A percentile compares a stretch with the other conserved stretches of the same genome.
Evolutionary conservation across 2,113 vertebrate species (phyloP).

Genomic region (Platysternon megacephalum): DNA sequence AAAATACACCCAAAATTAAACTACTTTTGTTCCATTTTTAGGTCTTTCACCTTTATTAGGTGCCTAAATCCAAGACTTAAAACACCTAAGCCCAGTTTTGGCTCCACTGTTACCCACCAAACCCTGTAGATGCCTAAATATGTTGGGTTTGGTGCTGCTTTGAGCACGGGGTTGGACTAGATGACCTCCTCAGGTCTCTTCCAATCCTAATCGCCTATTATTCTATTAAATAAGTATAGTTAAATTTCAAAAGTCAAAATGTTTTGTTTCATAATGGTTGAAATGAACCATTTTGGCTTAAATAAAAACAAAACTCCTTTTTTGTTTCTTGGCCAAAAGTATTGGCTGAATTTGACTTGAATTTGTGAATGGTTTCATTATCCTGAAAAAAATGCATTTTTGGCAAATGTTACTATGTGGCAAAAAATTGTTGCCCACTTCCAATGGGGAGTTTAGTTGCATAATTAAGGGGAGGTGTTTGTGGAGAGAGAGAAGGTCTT

Average conservation of each 20-base stretch:
- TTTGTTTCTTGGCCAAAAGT: too few species aligned
- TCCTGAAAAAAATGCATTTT: not conserved
- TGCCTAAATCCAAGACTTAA: too few species aligned
- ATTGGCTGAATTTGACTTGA: not conserved
- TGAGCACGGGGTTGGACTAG: too few species aligned
- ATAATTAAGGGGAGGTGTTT: not conserved
- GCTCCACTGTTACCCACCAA: too few species aligned
- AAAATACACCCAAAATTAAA: not conserved
- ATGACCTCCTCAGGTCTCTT: too few species aligned
- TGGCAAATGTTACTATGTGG: not conserved
- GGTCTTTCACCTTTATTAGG: not conserved
- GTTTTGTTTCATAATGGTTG: not conserved
- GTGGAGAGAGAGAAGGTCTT: not conserved
- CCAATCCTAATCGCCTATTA: too few species aligned
- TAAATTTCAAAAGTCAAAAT: not conserved
- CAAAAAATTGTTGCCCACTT: not conserved
- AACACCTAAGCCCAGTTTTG: too few species aligned
- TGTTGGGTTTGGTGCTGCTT: too few species aligned
- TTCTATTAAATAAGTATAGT: not conserved
- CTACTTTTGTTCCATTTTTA: not conserved
- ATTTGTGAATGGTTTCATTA: not conserved
- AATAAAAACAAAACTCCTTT: not conserved
- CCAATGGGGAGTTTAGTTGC: not conserved
- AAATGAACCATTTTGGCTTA: not conserved
- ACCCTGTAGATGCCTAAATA: too few species aligned